Base-by-base conservation (phyloP, 1,140 invertebrate species). In the Adoxophyes honmai region DNA sequence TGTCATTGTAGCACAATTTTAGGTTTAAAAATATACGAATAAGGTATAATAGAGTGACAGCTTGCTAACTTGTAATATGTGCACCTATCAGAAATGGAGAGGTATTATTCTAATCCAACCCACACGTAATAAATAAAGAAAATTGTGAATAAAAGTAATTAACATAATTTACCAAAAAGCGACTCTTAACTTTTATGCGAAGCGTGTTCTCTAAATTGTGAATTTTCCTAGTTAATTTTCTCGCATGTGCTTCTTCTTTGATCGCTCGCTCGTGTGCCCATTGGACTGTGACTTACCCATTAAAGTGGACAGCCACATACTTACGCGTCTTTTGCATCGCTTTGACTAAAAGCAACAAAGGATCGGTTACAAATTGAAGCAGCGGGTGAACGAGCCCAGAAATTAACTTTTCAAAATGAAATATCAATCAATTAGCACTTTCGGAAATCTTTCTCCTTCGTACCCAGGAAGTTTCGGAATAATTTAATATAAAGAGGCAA, bases 401-500 rank as follows among this genome's bases (percentile, higher is more conserved):
- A 52, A 52, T 35, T 53, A 53, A 53, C 52, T 53, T 53, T 53
- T 36, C 15, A 36, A 53, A 53, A 53, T 16, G 42, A 53, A 59
- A 70, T 71, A 78, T 74, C 72, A 77, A 80, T 80, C 69, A 79
- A 81, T 80, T 83, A 76, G 65, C 66, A 69, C 64, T 72, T 51
- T 42, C 55, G 15, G 56, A 77, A 69, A 72, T 69, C 70, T 72
- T 57, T 42, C 56, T 37, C 62, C 48, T 66, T 64, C 51, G 57
- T 70, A 60, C 59, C 51, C 52, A 52, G 62, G 56, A 81, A 79
- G 63, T 81, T 81, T 76, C 48, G 28, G 73, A 79, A 83, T 81
- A 81, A 81, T 81, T 79, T 81, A 78, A 83, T 79, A 79, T 70
- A 70, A 77, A 76, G 74, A 79, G 70, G 67, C 63, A 58, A 74